phyloP scores from a whole-genome alignment of 2,113 vertebrate genomes.

The Scomber scombrus region DNA sequence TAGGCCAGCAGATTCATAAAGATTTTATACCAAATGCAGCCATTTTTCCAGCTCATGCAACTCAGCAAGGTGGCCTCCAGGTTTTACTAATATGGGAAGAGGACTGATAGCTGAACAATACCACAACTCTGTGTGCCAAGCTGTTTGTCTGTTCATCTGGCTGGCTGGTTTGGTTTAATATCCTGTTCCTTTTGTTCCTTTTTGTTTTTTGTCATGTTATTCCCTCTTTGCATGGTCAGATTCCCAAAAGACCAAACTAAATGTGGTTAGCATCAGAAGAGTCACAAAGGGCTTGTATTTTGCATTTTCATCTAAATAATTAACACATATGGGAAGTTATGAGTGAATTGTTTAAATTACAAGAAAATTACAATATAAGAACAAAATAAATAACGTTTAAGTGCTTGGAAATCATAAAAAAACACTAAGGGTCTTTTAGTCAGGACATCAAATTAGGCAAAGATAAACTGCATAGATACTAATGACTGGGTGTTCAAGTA shows the following conservation, averaged over 20 bases:
- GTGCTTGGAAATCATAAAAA: too few relatives aligned
- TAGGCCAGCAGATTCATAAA: not conserved
- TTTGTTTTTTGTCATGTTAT: conserved; percentile 31
- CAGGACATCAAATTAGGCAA: not conserved
- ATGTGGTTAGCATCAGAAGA: conserved; percentile 29
- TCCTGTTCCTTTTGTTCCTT: conserved; percentile 66
- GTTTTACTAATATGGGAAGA: conserved; percentile 31
- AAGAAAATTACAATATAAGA: too few relatives aligned
- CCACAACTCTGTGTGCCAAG: conserved; percentile 8
- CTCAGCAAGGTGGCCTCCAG: conserved; percentile 13
- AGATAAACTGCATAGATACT: not conserved
- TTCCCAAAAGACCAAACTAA: conserved; percentile 29
- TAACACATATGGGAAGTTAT: too few relatives aligned
- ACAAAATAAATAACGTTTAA: too few relatives aligned
- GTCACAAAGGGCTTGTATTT: too few relatives aligned
- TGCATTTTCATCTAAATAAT: too few relatives aligned
- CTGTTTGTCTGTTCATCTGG: conserved; percentile 49
- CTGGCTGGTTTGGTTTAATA: conserved; percentile 81
- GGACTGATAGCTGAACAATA: conserved; percentile 38
- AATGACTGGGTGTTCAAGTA: not conserved
- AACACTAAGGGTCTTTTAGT: not conserved
- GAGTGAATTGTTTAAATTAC: too few relatives aligned
- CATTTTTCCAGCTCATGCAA: conserved; percentile 16
- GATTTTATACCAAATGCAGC: not conserved
- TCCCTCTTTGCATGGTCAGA: conserved; percentile 41